Evolutionary conservation across 1,140 invertebrate species (phyloP).

Genomic region (Philopotamus ludificatus): DNA sequence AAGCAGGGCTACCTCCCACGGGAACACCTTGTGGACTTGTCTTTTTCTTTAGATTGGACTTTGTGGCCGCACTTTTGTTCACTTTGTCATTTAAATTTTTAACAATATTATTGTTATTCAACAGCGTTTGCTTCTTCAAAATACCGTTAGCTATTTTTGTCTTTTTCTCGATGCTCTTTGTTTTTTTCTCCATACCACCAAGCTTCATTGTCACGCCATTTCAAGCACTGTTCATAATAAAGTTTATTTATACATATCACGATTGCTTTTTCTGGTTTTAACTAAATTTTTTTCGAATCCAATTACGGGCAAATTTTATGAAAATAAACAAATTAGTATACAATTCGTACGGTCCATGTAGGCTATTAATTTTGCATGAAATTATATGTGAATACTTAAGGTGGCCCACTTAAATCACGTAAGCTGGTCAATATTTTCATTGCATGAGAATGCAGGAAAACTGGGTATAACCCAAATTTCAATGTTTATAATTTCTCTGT

Average conservation of each 20-base stretch:
- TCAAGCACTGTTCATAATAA: no score
- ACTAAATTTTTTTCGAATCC: no score
- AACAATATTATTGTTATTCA: slow-evolving; percentile 36
- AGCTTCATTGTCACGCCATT: neutral
- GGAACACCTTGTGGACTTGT: slow-evolving; percentile 59
- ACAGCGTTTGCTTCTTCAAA: slow-evolving; percentile 26
- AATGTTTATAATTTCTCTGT: slow-evolving; percentile 23
- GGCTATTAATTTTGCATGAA: slow-evolving; percentile 3
- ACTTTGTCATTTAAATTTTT: slow-evolving; percentile 35
- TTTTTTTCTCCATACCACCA: slow-evolving; percentile 37
- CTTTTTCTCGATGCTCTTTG: slow-evolving; percentile 12
- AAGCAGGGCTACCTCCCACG: slow-evolving; percentile 46
- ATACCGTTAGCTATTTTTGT: slow-evolving; percentile 36
- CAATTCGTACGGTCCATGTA: no score
- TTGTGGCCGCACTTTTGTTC: slow-evolving; percentile 48
- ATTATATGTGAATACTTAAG: neutral
- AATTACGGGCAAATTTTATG: no score
- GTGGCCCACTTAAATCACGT: slow-evolving; percentile 15
- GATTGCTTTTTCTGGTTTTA: no score
- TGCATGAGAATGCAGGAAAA: slow-evolving; percentile 32
- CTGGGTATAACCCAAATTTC: slow-evolving; percentile 21
- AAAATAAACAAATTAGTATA: no score
- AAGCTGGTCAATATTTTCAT: slow-evolving; percentile 23
- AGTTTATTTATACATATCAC: no score
- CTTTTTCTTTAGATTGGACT: slow-evolving; percentile 45